These are phyloP conservation scores for Ectemnius lituratus DNA, from an alignment of 2,888 invertebrate species.

Conservation along the genomic window DNA sequence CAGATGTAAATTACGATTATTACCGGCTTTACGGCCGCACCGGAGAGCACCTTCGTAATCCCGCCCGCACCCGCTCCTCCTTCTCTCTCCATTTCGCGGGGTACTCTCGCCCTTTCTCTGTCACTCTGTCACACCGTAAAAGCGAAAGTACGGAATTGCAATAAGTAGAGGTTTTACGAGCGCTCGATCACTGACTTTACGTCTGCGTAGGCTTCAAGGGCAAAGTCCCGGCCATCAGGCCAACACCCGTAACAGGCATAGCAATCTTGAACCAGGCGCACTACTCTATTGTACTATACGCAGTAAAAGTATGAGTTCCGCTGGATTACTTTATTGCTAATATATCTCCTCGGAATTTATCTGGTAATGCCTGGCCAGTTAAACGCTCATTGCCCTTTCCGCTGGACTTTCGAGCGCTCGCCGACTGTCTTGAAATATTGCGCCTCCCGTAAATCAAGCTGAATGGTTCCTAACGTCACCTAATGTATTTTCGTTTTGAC, in stretches of 20 bases:
- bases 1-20: slow-evolving; percentile 63
- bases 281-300: slow-evolving; percentile 9
- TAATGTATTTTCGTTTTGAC: slow-evolving; percentile 2
- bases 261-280: slow-evolving; percentile 4
- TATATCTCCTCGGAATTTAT: slow-evolving; percentile 35
- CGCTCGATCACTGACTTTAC: slow-evolving; percentile 48
- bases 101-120: too few relatives aligned
- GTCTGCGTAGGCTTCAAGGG: slow-evolving; percentile 48
- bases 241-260: slow-evolving; percentile 1
- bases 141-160: slow-evolving; percentile 62
- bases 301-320: slow-evolving; percentile 39
- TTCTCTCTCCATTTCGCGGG: too few relatives aligned
- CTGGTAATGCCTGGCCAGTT: slow-evolving; percentile 18
- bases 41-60: slow-evolving; percentile 51
- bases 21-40: slow-evolving; percentile 51
- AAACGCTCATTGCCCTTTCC: slow-evolving; percentile 30
- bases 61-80: slow-evolving; percentile 7
- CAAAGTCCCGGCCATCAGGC: neutral
- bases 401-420: slow-evolving; percentile 26
- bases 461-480: neutral
- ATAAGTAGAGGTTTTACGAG: slow-evolving; percentile 63
- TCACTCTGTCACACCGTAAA: slow-evolving; percentile 54
- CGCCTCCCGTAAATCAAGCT: slow-evolving; percentile 28
- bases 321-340: slow-evolving; percentile 38
- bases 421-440: slow-evolving; percentile 37